Evolutionary conservation across 2,797 vertebrate genomes (phyloP).

Genomic region (Morelia viridis): DNA sequence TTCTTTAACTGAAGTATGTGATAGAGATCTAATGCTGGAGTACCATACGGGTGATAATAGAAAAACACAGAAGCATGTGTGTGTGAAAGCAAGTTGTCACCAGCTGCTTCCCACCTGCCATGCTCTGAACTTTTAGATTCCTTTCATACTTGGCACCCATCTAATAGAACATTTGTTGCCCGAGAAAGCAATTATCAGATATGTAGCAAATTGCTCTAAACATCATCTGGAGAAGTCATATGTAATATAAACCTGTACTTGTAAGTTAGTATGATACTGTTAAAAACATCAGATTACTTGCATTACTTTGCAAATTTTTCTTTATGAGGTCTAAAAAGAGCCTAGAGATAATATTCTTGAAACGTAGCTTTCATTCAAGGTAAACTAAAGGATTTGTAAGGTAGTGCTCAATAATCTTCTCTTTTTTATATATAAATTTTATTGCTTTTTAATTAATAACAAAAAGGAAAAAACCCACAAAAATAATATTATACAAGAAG

Average conservation of each 20-base stretch:
- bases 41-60: not conserved
- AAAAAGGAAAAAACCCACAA: too few species aligned
- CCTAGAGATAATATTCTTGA: conserved; percentile 2
- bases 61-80: not conserved
- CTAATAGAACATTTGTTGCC: conserved; percentile 28
- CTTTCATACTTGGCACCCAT: conserved; percentile 48
- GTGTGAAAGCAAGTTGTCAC: conserved; percentile 7
- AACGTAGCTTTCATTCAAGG: not conserved
- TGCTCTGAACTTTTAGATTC: conserved; percentile 43
- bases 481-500: too few species aligned
- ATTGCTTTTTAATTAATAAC: too few species aligned
- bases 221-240: conserved; percentile 22
- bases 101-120: conserved; percentile 57
- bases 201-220: conserved; percentile 40
- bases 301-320: conserved; percentile 35
- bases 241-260: conserved; percentile 34
- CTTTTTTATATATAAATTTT: not conserved
- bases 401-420: not conserved
- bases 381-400: not conserved
- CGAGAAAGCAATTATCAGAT: conserved; percentile 48
- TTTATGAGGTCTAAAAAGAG: conserved; percentile 11
- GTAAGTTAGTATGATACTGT: not conserved
- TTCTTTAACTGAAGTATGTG: not conserved
- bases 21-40: not conserved
- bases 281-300: conserved; percentile 34